Percentiles rank a stretch among this genome's conserved stretches.
phyloP scores from a whole-genome alignment of 2,113 vertebrate species.

The Anarhynchus alexandrinus region DNA sequence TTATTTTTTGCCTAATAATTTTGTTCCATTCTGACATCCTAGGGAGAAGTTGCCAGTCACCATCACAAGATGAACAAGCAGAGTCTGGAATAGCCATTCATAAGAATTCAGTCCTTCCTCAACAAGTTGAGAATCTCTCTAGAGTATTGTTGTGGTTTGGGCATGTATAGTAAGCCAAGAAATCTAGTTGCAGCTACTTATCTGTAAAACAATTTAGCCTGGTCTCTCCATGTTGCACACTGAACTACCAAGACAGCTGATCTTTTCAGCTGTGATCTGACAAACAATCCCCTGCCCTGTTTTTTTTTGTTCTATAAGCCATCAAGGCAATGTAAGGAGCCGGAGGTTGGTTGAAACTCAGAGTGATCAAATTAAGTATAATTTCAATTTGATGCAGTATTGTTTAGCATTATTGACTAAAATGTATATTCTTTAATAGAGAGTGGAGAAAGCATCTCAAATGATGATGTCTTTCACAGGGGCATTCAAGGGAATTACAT shows the following conservation, averaged over 20 bases:
- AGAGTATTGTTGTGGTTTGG: neutral
- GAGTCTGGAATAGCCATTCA: neutral
- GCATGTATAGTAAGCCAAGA: neutral
- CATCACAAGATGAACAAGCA: neutral
- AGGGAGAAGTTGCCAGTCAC: slow-evolving; percentile 44
- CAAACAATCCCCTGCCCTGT: neutral
- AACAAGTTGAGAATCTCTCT: neutral
- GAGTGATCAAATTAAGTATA: neutral
- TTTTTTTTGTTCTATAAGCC: neutral
- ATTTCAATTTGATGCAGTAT: neutral
- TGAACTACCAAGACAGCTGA: neutral
- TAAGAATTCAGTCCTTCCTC: neutral
- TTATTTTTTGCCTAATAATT: neutral
- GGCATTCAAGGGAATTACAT: neutral
- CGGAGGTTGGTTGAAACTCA: neutral
- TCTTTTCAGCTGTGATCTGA: neutral
- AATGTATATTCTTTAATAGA: neutral
- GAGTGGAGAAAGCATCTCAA: neutral
- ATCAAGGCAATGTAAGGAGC: neutral
- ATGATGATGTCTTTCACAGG: slow-evolving; percentile 30
- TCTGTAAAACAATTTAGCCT: neutral
- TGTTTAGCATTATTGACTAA: neutral
- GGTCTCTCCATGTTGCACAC: neutral
- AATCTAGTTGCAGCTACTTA: neutral
- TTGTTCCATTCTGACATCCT: neutral